Percentiles rank a stretch among this genome's conserved stretches.
These are phyloP conservation scores for Alcedo quadribrachys DNA, from an alignment of 2,797 vertebrate species.

Conservation along the genomic window DNA sequence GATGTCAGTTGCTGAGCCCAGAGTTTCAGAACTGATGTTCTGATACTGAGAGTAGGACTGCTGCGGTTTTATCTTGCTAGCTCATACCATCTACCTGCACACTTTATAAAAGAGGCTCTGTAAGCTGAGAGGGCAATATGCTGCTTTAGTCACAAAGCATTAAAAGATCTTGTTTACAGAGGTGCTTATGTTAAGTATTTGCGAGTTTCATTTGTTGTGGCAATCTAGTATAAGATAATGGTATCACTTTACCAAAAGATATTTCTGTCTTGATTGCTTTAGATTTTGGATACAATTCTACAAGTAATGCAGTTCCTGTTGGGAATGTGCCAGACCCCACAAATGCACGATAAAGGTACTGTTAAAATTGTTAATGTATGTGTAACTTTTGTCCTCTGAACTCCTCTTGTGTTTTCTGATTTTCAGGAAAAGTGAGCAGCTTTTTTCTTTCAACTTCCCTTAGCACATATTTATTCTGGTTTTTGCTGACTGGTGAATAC, in stretches of 20 bases:
- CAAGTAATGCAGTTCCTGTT: slow-evolving; percentile 91
- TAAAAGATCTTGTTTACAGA: neutral
- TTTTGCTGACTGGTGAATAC: neutral
- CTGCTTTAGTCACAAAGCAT: neutral
- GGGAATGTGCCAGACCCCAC: slow-evolving; percentile 88
- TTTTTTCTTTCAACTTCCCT: neutral
- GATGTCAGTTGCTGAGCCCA: neutral
- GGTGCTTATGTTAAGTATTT: neutral
- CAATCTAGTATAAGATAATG: neutral
- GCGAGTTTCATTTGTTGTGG: neutral
- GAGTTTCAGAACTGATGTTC: neutral
- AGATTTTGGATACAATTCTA: slow-evolving; percentile 92
- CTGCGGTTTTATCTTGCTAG: neutral
- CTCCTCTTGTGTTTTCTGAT: neutral
- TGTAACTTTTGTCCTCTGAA: neutral
- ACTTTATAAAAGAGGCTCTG: neutral
- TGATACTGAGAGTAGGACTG: neutral
- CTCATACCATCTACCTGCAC: neutral
- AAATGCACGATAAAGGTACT: slow-evolving; percentile 92
- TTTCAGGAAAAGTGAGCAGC: neutral
- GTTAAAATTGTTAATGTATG: neutral
- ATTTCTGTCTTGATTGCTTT: slow-evolving; percentile 29
- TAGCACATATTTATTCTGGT: neutral
- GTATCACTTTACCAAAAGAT: neutral
- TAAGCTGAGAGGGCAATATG: neutral